Conservation (phyloP, 2,113 vertebrate species). For the Oncorhynchus nerka region DNA sequence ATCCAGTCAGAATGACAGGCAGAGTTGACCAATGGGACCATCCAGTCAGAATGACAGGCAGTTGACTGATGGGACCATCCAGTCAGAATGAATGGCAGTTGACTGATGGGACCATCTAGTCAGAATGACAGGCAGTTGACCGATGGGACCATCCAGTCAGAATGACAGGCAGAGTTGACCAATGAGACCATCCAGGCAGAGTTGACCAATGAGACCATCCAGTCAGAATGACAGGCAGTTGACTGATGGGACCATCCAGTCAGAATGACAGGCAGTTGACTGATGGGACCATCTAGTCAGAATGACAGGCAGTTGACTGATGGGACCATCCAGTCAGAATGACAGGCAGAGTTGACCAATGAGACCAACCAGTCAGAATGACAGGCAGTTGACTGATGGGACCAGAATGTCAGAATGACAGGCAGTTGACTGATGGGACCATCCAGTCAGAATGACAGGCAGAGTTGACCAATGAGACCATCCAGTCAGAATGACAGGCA, state of each 20-base stretch:
- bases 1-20: conserved; percentile 44
- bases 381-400: conserved; percentile 50
- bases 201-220: conserved; percentile 45
- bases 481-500: conserved; percentile 45
- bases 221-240: conserved; percentile 52
- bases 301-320: no score
- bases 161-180: conserved; percentile 51
- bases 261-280: no score
- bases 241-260: conserved; percentile 37
- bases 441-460: conserved; percentile 47
- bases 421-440: conserved; percentile 45
- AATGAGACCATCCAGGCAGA: conserved; percentile 44
- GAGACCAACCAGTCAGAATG: conserved; percentile 28
- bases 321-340: no score
- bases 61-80: conserved; percentile 43
- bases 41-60: conserved; percentile 49
- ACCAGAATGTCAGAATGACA: conserved; percentile 52
- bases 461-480: conserved; percentile 48
- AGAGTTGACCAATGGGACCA: conserved; percentile 47
- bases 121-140: conserved; percentile 53
- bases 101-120: conserved; percentile 39
- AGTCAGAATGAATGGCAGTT: conserved; percentile 48
- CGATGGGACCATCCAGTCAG: conserved; percentile 38
- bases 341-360: no score
- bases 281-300: no score